These are phyloP conservation scores for Plutomurus gul DNA, from an alignment of 1,140 invertebrate genomes.

Conservation along the genomic window DNA sequence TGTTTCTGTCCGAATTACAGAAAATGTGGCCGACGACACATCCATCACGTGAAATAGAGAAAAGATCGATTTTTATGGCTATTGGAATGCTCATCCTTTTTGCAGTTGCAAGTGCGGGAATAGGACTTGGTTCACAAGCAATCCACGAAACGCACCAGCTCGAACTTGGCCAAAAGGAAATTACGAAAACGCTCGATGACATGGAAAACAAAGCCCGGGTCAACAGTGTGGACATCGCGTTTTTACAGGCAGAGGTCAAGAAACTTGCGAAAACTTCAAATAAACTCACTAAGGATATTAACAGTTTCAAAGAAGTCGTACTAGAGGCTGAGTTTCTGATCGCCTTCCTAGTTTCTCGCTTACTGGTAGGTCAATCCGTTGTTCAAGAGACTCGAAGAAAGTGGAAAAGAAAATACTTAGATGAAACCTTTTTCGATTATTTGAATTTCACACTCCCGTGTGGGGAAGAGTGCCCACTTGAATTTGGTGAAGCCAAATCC, in stretches of 20 bases:
- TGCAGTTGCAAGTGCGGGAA: background rate
- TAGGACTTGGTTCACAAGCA: background rate
- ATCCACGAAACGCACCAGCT: background rate
- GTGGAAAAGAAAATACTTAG: conserved; percentile 12
- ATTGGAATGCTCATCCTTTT: background rate
- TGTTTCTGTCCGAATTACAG: conserved; percentile 28
- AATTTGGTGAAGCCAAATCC: background rate
- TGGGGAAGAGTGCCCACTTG: background rate
- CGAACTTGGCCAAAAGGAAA: background rate
- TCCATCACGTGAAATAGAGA: background rate
- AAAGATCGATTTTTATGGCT: background rate
- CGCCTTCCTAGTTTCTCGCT: background rate
- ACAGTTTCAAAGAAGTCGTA: conserved; percentile 15
- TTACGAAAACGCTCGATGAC: background rate
- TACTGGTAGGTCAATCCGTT: no score
- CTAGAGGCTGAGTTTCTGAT: background rate
- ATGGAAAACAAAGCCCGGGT: background rate
- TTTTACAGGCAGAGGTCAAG: conserved; percentile 16
- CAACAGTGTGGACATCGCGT: background rate
- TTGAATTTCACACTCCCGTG: conserved; percentile 43
- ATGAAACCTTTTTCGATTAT: conserved; percentile 22
- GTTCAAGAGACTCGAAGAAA: background rate
- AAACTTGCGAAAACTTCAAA: background rate
- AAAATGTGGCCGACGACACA: conserved; percentile 7
- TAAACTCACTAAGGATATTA: background rate